A percentile compares a stretch with the other conserved stretches of the same genome.
Evolutionary conservation across 2,888 invertebrate genomes (phyloP).

Genomic region (Junonia oenone): DNA sequence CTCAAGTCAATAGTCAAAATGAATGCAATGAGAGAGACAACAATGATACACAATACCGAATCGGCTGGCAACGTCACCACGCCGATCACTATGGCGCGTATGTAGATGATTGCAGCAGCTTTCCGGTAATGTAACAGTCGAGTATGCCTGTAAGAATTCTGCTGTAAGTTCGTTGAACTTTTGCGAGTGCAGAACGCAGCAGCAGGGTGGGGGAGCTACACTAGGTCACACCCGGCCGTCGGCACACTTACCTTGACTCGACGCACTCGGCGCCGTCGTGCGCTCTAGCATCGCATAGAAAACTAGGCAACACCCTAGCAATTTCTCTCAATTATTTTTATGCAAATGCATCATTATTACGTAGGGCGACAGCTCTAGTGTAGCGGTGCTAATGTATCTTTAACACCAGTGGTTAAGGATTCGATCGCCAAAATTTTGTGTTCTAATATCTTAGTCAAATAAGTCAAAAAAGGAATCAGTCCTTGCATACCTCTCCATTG

Average conservation of each 20-base stretch:
- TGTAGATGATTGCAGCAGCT: slow-evolving; percentile 62
- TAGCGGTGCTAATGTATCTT: too few species aligned
- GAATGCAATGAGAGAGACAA: not conserved
- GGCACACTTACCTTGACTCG: slow-evolving; percentile 79
- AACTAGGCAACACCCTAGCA: slow-evolving; percentile 59
- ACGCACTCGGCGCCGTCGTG: slow-evolving; percentile 51
- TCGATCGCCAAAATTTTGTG: too few species aligned
- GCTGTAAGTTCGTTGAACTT: slow-evolving; percentile 74
- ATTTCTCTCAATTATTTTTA: slow-evolving; percentile 45
- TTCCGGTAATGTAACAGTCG: slow-evolving; percentile 77
- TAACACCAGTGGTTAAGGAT: too few species aligned
- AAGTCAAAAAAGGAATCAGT: too few species aligned
- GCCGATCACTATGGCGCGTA: slow-evolving; percentile 18
- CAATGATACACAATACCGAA: not conserved
- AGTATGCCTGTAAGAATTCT: slow-evolving; percentile 75
- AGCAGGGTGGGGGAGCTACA: slow-evolving; percentile 67
- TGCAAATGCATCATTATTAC: slow-evolving; percentile 32
- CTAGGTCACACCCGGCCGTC: slow-evolving; percentile 76
- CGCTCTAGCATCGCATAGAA: slow-evolving; percentile 56
- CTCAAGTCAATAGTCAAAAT: not conserved
- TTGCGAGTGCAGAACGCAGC: slow-evolving; percentile 74
- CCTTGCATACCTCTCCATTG: too few species aligned
- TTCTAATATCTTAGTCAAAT: too few species aligned
- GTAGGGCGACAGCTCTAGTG: too few species aligned
- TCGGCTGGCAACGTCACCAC: slow-evolving; percentile 13